phyloP scores from a whole-genome alignment of 2,888 invertebrate species.

The Leptopilina myrica region DNA sequence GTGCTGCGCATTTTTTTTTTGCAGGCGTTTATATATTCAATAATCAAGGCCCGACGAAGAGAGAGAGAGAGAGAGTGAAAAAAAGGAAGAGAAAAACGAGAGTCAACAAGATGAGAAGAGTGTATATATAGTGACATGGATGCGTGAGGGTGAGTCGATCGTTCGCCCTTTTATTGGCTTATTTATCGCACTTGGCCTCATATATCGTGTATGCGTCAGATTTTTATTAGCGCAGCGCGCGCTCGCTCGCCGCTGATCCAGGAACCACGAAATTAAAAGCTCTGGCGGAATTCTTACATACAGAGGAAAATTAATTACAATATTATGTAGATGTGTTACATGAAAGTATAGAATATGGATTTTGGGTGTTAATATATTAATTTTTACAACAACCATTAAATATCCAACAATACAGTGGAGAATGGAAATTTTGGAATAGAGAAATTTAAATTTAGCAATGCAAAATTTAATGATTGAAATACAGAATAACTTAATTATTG shows the following conservation, averaged over 20 bases:
- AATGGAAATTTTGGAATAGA: too few species aligned
- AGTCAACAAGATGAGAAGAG: conserved; percentile 36
- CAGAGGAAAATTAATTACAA: too few species aligned
- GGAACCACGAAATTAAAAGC: conserved; percentile 47
- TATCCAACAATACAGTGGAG: too few species aligned
- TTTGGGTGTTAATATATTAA: too few species aligned
- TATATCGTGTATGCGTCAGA: conserved; percentile 65
- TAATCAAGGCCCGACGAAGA: conserved; percentile 48
- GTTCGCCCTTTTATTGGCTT: conserved; percentile 67
- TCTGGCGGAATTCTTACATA: neutral
- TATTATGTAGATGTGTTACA: too few species aligned
- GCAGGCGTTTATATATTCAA: conserved; percentile 49
- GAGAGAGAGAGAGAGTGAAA: conserved; percentile 17
- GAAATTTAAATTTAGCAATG: too few species aligned
- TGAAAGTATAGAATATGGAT: too few species aligned
- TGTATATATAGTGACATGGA: conserved; percentile 47
- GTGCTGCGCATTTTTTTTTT: conserved; percentile 42
- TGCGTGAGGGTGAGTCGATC: conserved; percentile 48
- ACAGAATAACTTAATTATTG: too few species aligned
- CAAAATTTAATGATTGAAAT: too few species aligned
- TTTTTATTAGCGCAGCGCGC: conserved; percentile 69
- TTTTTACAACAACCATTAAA: too few species aligned
- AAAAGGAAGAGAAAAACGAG: conserved; percentile 42
- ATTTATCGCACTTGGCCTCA: conserved; percentile 64
- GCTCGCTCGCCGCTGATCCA: conserved; percentile 40